Evolutionary conservation across 2,113 vertebrate species (phyloP), one percentile per base, ranked within the genome.

Genomic region (Paramormyrops kingsleyae): DNA sequence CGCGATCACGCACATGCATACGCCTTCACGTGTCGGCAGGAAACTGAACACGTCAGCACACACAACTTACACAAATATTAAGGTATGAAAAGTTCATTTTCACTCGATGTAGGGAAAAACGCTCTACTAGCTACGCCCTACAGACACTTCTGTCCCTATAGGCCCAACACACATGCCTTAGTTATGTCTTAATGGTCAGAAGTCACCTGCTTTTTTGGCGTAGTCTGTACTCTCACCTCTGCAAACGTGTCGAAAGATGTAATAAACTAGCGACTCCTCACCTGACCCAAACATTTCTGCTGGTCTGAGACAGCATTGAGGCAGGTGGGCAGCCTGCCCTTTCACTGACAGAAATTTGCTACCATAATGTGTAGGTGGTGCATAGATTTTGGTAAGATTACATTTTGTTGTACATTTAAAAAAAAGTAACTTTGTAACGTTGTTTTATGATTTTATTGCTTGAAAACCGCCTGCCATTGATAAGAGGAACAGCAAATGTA

Each of bases 231-330:
- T 89, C 91, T 92, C 77, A 87, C 53, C 88, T 91, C 31, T 92
- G 93, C 92, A 91, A 92, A 92, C 93, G 42, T 83, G 77, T 62
- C 91, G 93, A 93, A 92, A 66, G 93, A 93, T 91, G 89, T 90
- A 95, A 95, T 95, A 95, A 95, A 95, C 90, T 89, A 87, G 52
- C 59, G 56, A 90, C 39, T 89, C 89, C 90, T 87, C 50, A 87
- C 50, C 15, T 31, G 46, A 35, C 50, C 21, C 44, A 84, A 47
- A 84, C 21, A 84, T 84, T 47, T 47, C 83, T 47, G n/a, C 62
- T 47, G 39, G 8, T 84, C 10, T 47, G 83, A 24, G 77, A 44
- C 2, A 42, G 77, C 15, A 8, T 47, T 84, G n/a, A 5, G 83
- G 39, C 44, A 84, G 35, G 21, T 47, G 21, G n/a, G 24, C 80